Percentiles rank a stretch among this genome's conserved stretches.
Evolutionary conservation across 2,113 vertebrate species (phyloP).

Genomic region (Haplotaxodon microlepis): DNA sequence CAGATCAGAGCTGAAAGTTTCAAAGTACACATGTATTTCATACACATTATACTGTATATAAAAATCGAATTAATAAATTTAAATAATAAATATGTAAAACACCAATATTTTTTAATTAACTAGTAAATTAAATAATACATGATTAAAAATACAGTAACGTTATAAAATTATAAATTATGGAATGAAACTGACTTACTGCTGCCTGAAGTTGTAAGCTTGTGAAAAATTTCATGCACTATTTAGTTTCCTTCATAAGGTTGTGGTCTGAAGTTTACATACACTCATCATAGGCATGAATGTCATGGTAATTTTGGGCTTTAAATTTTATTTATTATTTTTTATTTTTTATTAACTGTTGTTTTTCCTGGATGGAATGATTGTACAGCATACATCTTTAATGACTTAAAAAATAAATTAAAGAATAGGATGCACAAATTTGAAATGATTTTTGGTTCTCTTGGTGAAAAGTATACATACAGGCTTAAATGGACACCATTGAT

Average conservation of each 20-base stretch:
- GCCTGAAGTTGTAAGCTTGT: neutral
- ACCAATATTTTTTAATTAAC: neutral
- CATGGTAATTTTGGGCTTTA: neutral
- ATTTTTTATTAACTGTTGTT: neutral
- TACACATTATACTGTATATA: neutral
- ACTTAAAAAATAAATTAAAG: neutral
- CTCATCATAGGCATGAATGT: neutral
- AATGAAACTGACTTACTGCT: neutral
- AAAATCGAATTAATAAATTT: rapidly evolving
- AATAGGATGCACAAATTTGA: neutral
- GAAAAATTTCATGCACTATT: neutral
- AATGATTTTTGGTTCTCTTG: neutral
- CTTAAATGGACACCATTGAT: neutral
- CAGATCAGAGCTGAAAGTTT: neutral
- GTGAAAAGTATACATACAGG: neutral
- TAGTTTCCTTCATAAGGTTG: neutral
- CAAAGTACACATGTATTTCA: neutral
- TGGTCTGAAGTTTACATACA: neutral
- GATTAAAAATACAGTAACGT: neutral
- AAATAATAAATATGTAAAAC: neutral
- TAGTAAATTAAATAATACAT: neutral
- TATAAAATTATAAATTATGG: neutral
- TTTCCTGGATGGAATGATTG: neutral
- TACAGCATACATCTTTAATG: neutral
- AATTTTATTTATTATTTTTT: neutral